Conservation (phyloP, 2,797 vertebrate species). For the Psittacula derbiana region DNA sequence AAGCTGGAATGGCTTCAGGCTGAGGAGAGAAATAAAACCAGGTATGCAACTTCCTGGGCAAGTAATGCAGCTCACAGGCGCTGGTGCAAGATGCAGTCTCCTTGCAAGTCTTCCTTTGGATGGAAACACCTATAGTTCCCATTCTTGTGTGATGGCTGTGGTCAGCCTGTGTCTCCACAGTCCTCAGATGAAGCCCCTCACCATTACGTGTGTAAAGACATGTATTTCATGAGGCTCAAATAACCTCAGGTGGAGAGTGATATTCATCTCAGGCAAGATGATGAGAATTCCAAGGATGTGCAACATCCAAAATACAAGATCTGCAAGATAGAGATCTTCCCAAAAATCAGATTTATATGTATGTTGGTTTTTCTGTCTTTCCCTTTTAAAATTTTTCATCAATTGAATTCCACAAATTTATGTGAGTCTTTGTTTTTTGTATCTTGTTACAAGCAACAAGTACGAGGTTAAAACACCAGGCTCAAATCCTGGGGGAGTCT, state of each 20-base stretch:
- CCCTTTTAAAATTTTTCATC: neutral
- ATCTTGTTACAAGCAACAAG: neutral
- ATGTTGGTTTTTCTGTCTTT: neutral
- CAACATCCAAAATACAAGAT: neutral
- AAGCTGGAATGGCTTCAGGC: neutral
- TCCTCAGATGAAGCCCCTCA: neutral
- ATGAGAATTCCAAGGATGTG: neutral
- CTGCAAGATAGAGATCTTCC: neutral
- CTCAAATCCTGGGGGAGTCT: accelerated
- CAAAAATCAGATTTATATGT: neutral
- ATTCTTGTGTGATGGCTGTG: neutral
- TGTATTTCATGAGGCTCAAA: neutral
- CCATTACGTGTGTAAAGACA: neutral
- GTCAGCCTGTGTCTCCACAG: accelerated
- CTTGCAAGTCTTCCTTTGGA: neutral
- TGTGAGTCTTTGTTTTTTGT: neutral
- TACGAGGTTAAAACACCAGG: neutral
- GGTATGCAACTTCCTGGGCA: neutral
- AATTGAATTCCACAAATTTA: neutral
- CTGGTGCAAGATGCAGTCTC: neutral
- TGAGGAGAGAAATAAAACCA: neutral
- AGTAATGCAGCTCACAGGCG: neutral
- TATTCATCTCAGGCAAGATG: neutral
- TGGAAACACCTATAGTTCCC: neutral
- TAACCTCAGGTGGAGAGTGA: neutral